Percentiles rank a stretch among this genome's conserved stretches.
Conservation (phyloP, 2,113 vertebrate species). For the Ciconia stormi region DNA sequence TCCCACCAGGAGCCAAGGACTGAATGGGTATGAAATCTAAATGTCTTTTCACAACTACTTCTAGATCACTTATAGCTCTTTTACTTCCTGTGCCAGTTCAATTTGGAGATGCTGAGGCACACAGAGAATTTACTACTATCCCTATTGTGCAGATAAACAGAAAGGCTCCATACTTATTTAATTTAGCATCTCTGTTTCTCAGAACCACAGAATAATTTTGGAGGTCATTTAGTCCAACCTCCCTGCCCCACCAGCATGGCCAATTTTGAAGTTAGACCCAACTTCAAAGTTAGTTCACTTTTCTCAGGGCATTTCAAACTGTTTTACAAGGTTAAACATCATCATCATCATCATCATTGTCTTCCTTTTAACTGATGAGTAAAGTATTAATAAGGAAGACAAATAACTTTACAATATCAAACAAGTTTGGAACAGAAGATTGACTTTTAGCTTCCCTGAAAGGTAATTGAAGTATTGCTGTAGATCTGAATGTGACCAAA, state of each 20-base stretch:
- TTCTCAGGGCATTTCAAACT: neutral
- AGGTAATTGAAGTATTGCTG: neutral
- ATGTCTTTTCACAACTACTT: neutral
- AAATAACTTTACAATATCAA: neutral
- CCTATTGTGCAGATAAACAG: neutral
- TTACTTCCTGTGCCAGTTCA: neutral
- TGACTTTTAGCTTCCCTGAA: neutral
- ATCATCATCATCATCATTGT: neutral
- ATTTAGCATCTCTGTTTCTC: neutral
- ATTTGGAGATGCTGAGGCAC: neutral
- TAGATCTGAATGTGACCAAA: neutral
- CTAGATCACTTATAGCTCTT: neutral
- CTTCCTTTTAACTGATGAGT: neutral
- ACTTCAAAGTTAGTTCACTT: neutral
- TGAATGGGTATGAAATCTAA: neutral
- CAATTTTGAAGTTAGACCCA: neutral
- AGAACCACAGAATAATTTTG: neutral
- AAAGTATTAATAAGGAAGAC: neutral
- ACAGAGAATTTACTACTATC: neutral
- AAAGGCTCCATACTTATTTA: neutral
- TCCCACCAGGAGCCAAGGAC: neutral
- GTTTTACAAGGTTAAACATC: neutral
- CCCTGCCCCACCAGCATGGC: neutral
- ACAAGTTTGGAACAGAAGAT: neutral
- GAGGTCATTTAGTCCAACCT: neutral